Evolutionary conservation across 2,888 invertebrate genomes (phyloP).

Genomic region (Rhorus exstirpatorius): DNA sequence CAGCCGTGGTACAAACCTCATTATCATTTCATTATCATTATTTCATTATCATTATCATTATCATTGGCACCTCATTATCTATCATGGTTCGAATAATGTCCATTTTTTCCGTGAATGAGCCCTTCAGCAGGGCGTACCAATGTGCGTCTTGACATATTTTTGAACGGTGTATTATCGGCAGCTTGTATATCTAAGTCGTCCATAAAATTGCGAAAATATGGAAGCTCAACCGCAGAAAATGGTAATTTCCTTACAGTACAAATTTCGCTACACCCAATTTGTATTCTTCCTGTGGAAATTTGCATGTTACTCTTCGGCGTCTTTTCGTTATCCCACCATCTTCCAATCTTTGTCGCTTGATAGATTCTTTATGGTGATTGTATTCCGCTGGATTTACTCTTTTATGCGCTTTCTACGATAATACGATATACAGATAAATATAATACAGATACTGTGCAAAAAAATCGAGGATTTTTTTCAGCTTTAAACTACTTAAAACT

Average conservation of each 20-base stretch:
- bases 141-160: constrained; percentile 25
- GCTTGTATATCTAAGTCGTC: constrained; percentile 13
- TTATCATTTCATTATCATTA: no score
- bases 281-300: constrained; percentile 1
- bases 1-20: constrained; percentile 66
- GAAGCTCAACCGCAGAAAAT: constrained; percentile 15
- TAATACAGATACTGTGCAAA: no score
- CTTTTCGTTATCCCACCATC: constrained; percentile 18
- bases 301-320: constrained; percentile 23
- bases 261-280: constrained; percentile 3
- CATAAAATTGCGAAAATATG: constrained; percentile 15
- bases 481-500: no score
- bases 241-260: constrained; percentile 10
- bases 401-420: constrained; percentile 23
- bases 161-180: constrained; percentile 3
- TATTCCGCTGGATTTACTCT: constrained; percentile 34
- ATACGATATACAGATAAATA: no score
- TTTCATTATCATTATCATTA: no score
- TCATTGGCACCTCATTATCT: constrained; percentile 13
- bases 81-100: constrained; percentile 21
- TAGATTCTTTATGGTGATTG: constrained; percentile 26
- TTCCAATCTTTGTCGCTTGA: constrained; percentile 16
- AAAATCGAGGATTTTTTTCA: no score
- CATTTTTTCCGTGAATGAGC: constrained; percentile 11
- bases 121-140: constrained; percentile 1